Conservation (phyloP, 1,140 invertebrate genomes). For the Macrobrachium nipponense region DNA sequence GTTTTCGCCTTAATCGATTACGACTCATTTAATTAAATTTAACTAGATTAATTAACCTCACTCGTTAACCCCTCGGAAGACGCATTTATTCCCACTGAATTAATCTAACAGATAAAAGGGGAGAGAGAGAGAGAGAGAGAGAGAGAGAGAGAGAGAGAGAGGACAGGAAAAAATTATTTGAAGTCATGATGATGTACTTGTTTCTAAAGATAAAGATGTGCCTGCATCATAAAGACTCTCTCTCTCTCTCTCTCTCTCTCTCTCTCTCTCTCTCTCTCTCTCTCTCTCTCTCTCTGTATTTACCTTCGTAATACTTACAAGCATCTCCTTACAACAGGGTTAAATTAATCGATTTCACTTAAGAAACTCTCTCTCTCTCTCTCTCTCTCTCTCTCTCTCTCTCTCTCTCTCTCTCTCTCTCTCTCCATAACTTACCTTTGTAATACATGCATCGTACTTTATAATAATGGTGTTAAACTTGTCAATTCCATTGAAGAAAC, state of each 20-base stretch:
- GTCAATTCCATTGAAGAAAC: too few relatives aligned
- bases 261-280: slow-evolving; percentile 5
- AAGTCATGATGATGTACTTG: neutral
- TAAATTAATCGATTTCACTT: too few relatives aligned
- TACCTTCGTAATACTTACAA: too few relatives aligned
- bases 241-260: neutral
- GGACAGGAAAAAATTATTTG: neutral
- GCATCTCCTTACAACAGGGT: too few relatives aligned
- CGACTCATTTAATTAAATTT: too few relatives aligned
- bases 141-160: slow-evolving; percentile 9
- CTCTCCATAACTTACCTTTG: neutral
- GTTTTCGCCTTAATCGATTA: too few relatives aligned
- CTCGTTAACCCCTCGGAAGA: too few relatives aligned
- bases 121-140: slow-evolving; percentile 16
- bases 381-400: slow-evolving; percentile 20
- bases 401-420: neutral
- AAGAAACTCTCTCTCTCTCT: neutral
- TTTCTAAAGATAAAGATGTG: neutral
- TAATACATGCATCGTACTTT: neutral
- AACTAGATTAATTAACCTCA: too few relatives aligned
- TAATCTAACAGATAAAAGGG: too few relatives aligned
- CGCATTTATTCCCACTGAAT: too few relatives aligned
- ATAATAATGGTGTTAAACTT: too few relatives aligned
- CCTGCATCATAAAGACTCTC: neutral
- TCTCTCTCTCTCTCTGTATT: slow-evolving; percentile 21